phyloP scores from a whole-genome alignment of 2,888 invertebrate species.

The Eupithecia centaureata region DNA sequence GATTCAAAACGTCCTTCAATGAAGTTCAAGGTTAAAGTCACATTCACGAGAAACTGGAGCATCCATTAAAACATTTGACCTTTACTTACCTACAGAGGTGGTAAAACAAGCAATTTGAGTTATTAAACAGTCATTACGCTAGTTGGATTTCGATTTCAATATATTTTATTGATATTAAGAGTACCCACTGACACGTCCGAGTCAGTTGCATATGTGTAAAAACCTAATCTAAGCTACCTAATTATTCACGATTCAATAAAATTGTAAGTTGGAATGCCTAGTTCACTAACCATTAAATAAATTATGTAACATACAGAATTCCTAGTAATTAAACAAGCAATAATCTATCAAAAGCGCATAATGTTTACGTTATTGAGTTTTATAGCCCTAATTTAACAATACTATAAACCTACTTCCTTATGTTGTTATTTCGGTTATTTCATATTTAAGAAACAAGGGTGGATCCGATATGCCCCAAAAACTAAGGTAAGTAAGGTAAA shows the following conservation, averaged over 20 bases:
- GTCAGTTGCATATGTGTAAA: not conserved
- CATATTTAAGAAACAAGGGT: not conserved
- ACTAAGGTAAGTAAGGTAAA: not conserved
- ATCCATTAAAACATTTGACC: conserved; percentile 13
- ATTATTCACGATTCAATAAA: not conserved
- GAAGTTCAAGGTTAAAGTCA: conserved; percentile 8
- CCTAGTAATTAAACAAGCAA: not conserved
- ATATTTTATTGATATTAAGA: not conserved
- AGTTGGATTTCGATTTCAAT: not conserved
- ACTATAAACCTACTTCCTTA: not conserved
- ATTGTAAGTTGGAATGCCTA: not conserved
- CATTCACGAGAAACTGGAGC: conserved; percentile 13
- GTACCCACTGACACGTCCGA: too few species aligned
- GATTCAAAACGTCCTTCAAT: not conserved
- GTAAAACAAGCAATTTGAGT: conserved; percentile 3
- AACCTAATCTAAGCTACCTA: not conserved
- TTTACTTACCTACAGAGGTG: not conserved
- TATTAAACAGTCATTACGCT: not conserved
- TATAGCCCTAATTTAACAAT: not conserved
- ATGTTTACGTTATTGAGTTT: not conserved
- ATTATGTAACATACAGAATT: not conserved
- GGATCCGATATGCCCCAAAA: not conserved
- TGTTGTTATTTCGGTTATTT: not conserved
- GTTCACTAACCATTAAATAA: not conserved
- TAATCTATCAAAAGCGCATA: not conserved